Percentiles rank a stretch among this genome's conserved stretches.
Conservation (phyloP, 2,113 vertebrate species). For the Zosterops hypoxanthus region DNA sequence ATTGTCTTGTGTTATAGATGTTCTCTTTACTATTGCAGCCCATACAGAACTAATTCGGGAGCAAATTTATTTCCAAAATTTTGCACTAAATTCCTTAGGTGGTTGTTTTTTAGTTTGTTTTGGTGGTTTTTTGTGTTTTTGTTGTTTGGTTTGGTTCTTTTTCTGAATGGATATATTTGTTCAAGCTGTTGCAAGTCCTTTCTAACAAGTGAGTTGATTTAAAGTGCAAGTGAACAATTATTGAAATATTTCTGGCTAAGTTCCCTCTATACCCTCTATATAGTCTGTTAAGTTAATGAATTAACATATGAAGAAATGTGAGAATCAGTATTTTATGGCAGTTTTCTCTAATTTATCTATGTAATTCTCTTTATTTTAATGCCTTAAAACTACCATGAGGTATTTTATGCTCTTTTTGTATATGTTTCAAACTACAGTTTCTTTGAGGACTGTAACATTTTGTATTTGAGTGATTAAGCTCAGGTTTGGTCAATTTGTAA, state of each 20-base stretch:
- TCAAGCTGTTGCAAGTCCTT: slow-evolving; percentile 17
- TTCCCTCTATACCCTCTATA: not conserved
- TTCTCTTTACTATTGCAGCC: slow-evolving; percentile 10
- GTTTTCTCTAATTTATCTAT: slow-evolving; percentile 51
- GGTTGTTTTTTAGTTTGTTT: too few species aligned
- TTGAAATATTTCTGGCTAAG: slow-evolving; percentile 57
- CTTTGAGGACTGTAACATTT: slow-evolving; percentile 54
- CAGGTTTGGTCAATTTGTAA: slow-evolving; percentile 43
- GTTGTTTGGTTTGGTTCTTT: not conserved
- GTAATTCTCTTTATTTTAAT: slow-evolving; percentile 63
- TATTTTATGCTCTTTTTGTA: slow-evolving; percentile 26
- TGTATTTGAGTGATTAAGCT: slow-evolving; percentile 31
- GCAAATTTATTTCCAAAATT: slow-evolving; percentile 36
- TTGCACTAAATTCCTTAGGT: not conserved
- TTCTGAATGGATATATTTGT: slow-evolving; percentile 12
- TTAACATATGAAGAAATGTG: slow-evolving; percentile 46
- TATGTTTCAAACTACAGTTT: slow-evolving; percentile 34
- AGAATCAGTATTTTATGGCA: slow-evolving; percentile 57
- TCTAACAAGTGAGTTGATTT: slow-evolving; percentile 32
- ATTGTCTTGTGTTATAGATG: not conserved
- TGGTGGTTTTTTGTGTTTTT: not conserved
- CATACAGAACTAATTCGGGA: slow-evolving; percentile 23
- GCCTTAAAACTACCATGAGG: slow-evolving; percentile 50
- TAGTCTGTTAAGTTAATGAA: slow-evolving; percentile 58
- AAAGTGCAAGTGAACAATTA: slow-evolving; percentile 27